Evolutionary conservation across 2,113 vertebrate genomes (phyloP), one percentile per base, ranked within the genome.

Genomic region (Tiliqua scincoides): DNA sequence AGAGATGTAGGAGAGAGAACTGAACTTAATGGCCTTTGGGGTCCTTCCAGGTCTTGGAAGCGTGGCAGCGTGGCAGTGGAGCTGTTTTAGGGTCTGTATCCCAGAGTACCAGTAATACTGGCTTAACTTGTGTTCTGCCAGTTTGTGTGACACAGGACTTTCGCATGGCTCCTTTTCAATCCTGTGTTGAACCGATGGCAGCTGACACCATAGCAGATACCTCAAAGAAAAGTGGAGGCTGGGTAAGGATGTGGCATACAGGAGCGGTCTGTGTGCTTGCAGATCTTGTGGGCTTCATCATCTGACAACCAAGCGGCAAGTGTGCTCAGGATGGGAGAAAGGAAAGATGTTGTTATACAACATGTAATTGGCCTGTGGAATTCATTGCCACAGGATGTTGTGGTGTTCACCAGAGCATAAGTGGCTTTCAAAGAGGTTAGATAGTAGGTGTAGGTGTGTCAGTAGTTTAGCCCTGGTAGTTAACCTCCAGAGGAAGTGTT

Each of bases 301-400:
- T 20, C 2, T 8, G 37, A 20, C 23, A 52, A 75, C 21, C n/a
- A 11, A 21, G 12, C 4, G 18, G 5, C 10, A n/a, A 0, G 17
- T 35, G 30, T 30, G 6, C 18, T 59, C 63, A n/a, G 48, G 32
- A 68, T 37, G 48, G 52, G 27, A 21, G 27, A 8, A 37, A 18
- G 68, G 23, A 73, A 68, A 40, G 54, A 62, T 14, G 54, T 18
- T 43, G 52, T 20, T 2, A 30, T 1, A 21, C 12, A 27, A 18
- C 6, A 1, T 21, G 2, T 43, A 40, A 62, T 62, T 68, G 43
- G 27, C 71, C 70, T 32, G 57, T 48, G 71, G 71, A 63, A 83
- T 63, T 62, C 37, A 15, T 74, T 74, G 82, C 82, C 59, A 74
- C 71, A 74, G 59, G 82, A 83, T 74, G 82, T 83, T 83, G 43